Conservation (phyloP, 2,113 vertebrate species). For the Nothobranchius kuhntae region DNA sequence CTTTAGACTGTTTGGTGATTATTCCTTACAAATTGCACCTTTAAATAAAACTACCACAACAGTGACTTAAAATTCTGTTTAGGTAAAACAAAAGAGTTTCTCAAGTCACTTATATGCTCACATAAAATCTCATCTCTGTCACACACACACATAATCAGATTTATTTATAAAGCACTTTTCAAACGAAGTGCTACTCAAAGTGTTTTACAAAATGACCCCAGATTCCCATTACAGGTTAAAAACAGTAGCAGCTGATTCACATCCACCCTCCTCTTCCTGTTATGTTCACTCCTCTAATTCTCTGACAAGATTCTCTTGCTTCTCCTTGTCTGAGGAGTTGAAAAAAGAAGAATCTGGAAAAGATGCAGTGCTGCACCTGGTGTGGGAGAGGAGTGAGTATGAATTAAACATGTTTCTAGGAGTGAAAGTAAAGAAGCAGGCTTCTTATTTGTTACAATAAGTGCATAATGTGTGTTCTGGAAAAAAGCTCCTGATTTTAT, state of each 20-base stretch:
- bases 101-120: slow-evolving; percentile 33
- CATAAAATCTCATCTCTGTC: slow-evolving; percentile 46
- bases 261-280: slow-evolving; percentile 28
- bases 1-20: too few relatives aligned
- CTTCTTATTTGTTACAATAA: slow-evolving; percentile 55
- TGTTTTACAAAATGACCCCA: too few relatives aligned
- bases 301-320: slow-evolving; percentile 31
- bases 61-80: slow-evolving; percentile 27
- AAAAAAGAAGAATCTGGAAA: slow-evolving; percentile 32
- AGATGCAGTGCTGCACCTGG: slow-evolving; percentile 4
- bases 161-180: too few relatives aligned
- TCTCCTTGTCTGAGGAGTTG: slow-evolving; percentile 35
- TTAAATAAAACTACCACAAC: slow-evolving; percentile 1
- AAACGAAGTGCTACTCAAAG: too few relatives aligned
- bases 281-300: slow-evolving; percentile 62
- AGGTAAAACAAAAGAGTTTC: slow-evolving; percentile 23
- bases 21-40: background rate
- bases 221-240: too few relatives aligned
- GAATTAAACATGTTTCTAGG: slow-evolving; percentile 57
- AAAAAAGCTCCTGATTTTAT: slow-evolving; percentile 47
- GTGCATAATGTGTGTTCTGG: slow-evolving; percentile 41
- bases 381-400: slow-evolving; percentile 32
- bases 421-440: background rate
- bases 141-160: background rate
- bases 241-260: slow-evolving; percentile 30